Percentiles rank a stretch among this genome's conserved stretches.
phyloP scores from a whole-genome alignment of 2,888 invertebrate species.

The Plemyria rubiginata region DNA sequence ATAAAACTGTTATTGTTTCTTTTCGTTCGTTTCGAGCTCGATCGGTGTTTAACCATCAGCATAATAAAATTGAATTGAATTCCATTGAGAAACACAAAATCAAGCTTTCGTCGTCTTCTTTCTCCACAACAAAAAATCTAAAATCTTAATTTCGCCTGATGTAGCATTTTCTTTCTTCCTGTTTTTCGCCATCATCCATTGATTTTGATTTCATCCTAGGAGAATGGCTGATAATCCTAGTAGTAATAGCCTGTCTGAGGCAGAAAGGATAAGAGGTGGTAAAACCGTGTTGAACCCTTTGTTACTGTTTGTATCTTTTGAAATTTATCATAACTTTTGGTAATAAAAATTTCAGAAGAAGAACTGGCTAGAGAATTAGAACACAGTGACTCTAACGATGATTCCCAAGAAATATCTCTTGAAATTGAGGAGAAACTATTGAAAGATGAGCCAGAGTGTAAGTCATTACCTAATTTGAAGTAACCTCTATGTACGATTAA shows the following conservation, averaged over 20 bases:
- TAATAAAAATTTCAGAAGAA: slow-evolving; percentile 65
- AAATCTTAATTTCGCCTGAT: no score
- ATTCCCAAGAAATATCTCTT: slow-evolving; percentile 77
- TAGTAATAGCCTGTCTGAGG: slow-evolving; percentile 69
- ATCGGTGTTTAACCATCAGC: no score
- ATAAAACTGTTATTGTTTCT: no score
- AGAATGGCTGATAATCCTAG: slow-evolving; percentile 57
- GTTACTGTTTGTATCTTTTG: neutral
- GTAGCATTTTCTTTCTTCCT: neutral
- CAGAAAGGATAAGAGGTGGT: slow-evolving; percentile 72
- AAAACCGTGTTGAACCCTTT: neutral
- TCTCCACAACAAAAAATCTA: no score
- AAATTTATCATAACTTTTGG: neutral
- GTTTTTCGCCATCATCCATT: neutral
- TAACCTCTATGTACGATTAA: no score
- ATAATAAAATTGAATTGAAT: no score
- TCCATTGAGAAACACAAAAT: no score
- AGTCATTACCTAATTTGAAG: slow-evolving; percentile 34
- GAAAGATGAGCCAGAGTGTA: slow-evolving; percentile 81
- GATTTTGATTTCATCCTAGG: neutral
- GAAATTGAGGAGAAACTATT: slow-evolving; percentile 79
- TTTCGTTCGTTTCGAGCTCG: no score
- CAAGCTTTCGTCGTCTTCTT: no score
- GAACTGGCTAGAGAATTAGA: slow-evolving; percentile 77
- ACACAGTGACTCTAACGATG: slow-evolving; percentile 80